Conservation (phyloP, 2,113 vertebrate genomes). For the Melanocharis versteri region DNA sequence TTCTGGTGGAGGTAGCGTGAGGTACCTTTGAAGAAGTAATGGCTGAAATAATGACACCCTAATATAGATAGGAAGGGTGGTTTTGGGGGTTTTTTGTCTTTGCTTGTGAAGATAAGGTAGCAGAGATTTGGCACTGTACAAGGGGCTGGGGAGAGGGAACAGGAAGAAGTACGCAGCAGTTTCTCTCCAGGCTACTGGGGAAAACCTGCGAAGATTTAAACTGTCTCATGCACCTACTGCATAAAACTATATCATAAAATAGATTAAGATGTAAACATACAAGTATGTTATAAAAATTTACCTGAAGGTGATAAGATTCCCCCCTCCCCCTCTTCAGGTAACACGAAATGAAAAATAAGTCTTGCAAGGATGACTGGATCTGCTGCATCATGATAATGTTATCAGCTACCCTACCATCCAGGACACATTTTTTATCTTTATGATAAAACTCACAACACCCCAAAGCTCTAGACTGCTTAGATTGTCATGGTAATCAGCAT, state of each 20-base stretch:
- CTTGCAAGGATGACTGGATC: not conserved
- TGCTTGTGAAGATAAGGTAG: not conserved
- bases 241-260: not conserved
- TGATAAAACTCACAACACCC: constrained; percentile 7
- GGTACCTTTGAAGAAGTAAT: not conserved
- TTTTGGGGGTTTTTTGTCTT: fast-evolving
- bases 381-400: not conserved
- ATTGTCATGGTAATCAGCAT: constrained; percentile 55
- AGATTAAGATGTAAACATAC: not conserved
- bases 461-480: not conserved
- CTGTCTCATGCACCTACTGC: fast-evolving
- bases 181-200: fast-evolving
- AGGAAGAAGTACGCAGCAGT: fast-evolving
- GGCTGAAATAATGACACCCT: not conserved
- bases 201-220: not conserved
- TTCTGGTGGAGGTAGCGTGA: not conserved
- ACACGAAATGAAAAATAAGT: not conserved
- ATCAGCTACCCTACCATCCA: not conserved
- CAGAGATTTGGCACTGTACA: not conserved
- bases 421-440: not conserved
- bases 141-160: fast-evolving
- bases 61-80: not conserved
- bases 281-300: not conserved
- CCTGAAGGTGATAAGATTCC: not conserved
- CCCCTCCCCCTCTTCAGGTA: not conserved